Evolutionary conservation across 2,888 invertebrate species (phyloP).

Genomic region (Noctuana brunneofusca): DNA sequence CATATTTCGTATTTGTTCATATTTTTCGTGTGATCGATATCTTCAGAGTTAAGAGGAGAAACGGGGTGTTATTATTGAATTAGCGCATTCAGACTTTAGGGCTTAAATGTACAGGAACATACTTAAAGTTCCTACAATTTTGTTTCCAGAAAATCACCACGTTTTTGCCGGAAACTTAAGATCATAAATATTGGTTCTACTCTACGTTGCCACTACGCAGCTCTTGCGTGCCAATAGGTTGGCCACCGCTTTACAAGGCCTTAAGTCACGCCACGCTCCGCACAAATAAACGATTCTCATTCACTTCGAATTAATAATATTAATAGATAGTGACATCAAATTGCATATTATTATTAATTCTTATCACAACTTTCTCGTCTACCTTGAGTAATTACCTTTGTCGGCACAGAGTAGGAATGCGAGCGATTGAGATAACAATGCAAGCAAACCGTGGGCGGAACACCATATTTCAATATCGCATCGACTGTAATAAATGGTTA

Average conservation of each 20-base stretch:
- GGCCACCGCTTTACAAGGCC: neutral
- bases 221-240: neutral
- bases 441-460: slow-evolving; percentile 6
- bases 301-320: neutral
- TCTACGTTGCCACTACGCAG: neutral
- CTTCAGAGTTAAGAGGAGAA: too few relatives aligned
- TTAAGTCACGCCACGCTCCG: neutral
- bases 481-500: slow-evolving; percentile 7
- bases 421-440: slow-evolving; percentile 18
- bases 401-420: slow-evolving; percentile 5
- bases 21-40: too few relatives aligned
- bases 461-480: slow-evolving; percentile 5
- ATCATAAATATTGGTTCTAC: too few relatives aligned
- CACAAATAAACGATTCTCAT: neutral
- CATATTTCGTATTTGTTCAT: too few relatives aligned
- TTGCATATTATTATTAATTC: neutral
- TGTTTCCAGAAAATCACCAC: too few relatives aligned
- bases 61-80: too few relatives aligned
- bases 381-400: neutral
- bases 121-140: too few relatives aligned
- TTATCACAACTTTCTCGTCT: slow-evolving; percentile 1
- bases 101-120: too few relatives aligned
- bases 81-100: too few relatives aligned
- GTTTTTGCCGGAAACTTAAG: too few relatives aligned
- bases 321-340: neutral